Evolutionary conservation across 2,888 invertebrate genomes (phyloP), one percentile per base, ranked within the genome.

Genomic region (Microplitis deprimator): DNA sequence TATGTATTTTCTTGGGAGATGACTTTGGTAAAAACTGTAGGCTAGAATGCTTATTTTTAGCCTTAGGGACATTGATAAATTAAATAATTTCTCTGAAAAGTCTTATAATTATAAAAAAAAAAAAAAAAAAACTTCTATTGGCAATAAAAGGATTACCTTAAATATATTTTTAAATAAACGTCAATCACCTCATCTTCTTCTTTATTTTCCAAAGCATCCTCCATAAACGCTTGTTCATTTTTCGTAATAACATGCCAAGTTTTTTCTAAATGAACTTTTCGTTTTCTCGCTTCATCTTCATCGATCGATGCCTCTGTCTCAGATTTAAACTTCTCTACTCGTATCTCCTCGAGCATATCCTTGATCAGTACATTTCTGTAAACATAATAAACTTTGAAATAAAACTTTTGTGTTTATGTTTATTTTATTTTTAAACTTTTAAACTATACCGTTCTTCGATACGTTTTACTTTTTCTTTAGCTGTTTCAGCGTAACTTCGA

Each of bases 291-390:
- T 62, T 87, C 84, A 29, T 84, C 79, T 62, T 83, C 81, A 20
- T 88, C 89, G 4, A 82, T 29, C 20, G 71, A 29, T 0, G 78
- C 73, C 60, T 82, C 80, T 6, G 70, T 80, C 70, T 85, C 84
- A 7, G 76, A 77, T 16, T 85, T 84, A 20, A 81, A 76, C n/a
- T 80, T 82, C 59, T 88, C 89, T 73, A 78, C 29, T 5, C 82
- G 84, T 68, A 89, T 87, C 68, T 88, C 86, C 17, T 87, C 85
- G 8, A 85, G 84, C 81, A 89, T 82, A 29, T 87, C 85, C 75
- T 85, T 81, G 38, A 88, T 84, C 78, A 88, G 79, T 6, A 82
- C 83, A 67, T 84, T 76, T 76, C 88, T 88, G 73, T 3, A 16
- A n/a, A 73, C 20, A 39, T 8, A 41, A n/a, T 29, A 72, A n/a